phyloP scores from a whole-genome alignment of 1,140 invertebrate species.

The Melitaea cinxia region DNA sequence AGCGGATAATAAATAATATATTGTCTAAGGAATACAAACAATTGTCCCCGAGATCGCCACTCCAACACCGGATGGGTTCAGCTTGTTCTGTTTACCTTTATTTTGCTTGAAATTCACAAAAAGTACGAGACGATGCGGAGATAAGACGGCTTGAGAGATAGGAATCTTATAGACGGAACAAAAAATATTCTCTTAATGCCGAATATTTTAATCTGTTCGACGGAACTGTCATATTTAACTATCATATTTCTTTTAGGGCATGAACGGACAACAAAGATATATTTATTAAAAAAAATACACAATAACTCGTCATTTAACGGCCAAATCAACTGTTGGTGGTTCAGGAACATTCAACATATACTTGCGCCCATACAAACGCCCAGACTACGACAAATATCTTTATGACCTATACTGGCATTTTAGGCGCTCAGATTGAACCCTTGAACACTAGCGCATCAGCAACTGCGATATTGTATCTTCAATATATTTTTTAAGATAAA shows the following conservation, averaged over 20 bases:
- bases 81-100: slow-evolving; percentile 63
- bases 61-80: slow-evolving; percentile 62
- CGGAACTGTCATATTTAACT: slow-evolving; percentile 1
- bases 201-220: slow-evolving; percentile 6
- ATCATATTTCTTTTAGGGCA: background rate
- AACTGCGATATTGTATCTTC: too few species aligned
- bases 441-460: too few species aligned
- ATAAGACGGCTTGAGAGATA: slow-evolving; percentile 49
- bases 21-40: slow-evolving; percentile 22
- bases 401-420: too few species aligned
- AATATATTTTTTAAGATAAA: too few species aligned
- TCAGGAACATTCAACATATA: too few species aligned
- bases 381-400: too few species aligned
- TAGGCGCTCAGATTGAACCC: too few species aligned
- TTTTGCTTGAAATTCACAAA: slow-evolving; percentile 58
- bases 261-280: too few species aligned
- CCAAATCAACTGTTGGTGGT: too few species aligned
- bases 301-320: too few species aligned
- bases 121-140: slow-evolving; percentile 40
- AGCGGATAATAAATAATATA: slow-evolving; percentile 19
- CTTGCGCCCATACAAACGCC: too few species aligned
- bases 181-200: slow-evolving; percentile 14
- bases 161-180: slow-evolving; percentile 28
- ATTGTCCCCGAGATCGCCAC: slow-evolving; percentile 32
- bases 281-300: too few species aligned